Evolutionary conservation across 1,140 invertebrate species (phyloP).

Genomic region (Drosophila murphyi): DNA sequence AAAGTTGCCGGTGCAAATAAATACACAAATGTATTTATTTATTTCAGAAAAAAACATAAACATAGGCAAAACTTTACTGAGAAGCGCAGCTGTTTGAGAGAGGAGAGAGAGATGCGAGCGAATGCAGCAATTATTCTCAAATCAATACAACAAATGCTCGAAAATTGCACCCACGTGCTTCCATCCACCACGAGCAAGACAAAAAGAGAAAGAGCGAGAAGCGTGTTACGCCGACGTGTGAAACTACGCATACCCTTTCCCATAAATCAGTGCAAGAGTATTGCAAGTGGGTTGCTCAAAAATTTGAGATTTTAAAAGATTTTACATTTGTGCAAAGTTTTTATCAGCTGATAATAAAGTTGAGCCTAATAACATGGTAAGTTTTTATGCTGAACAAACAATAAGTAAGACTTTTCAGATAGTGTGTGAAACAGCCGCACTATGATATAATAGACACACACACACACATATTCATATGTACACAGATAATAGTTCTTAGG

Average conservation of each 20-base stretch:
- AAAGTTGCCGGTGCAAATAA: not conserved
- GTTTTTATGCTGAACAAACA: not conserved
- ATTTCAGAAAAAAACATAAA: slow-evolving; percentile 3
- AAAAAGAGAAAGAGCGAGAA: not conserved
- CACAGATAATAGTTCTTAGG: slow-evolving; percentile 5
- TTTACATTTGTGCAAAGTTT: no score
- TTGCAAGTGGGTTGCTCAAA: no score
- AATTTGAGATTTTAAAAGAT: not conserved
- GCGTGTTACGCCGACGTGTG: not conserved
- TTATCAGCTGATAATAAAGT: no score
- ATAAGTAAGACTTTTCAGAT: not conserved
- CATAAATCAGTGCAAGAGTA: no score
- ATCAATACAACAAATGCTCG: slow-evolving; percentile 18
- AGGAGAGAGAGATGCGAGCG: not conserved
- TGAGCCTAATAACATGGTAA: not conserved
- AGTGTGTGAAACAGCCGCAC: slow-evolving; percentile 1
- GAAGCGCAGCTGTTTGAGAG: slow-evolving; percentile 5
- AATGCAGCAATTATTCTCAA: not conserved
- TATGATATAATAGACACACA: slow-evolving; percentile 19
- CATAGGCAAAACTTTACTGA: slow-evolving; percentile 4
- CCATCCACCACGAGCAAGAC: not conserved
- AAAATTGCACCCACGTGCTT: slow-evolving; percentile 14
- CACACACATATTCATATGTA: not conserved
- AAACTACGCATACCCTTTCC: not conserved
- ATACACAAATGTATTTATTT: not conserved